Conservation (phyloP, 2,888 invertebrate genomes). For the Linnaemya vulpina region DNA sequence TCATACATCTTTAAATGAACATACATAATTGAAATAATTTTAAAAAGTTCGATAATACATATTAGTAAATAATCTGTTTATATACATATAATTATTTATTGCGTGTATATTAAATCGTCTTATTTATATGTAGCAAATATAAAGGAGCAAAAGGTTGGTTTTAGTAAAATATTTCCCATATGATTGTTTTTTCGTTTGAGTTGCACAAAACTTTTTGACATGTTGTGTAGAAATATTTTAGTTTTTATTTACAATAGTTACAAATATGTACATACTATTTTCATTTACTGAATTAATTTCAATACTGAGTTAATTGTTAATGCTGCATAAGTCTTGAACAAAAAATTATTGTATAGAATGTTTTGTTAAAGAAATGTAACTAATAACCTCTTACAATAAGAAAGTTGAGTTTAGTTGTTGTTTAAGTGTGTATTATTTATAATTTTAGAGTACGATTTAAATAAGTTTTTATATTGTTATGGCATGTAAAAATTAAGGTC, state of each 20-base stretch:
- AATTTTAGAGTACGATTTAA: background rate
- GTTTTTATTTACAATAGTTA: background rate
- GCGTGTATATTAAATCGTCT: background rate
- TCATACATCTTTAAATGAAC: background rate
- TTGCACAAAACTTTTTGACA: conserved; percentile 31
- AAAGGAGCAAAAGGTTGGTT: conserved; percentile 23
- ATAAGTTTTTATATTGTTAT: background rate
- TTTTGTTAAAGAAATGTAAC: background rate
- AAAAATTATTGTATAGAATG: background rate
- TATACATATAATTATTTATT: background rate
- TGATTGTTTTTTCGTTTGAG: background rate
- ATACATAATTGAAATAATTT: no score
- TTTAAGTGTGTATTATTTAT: background rate
- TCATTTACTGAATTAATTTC: no score
- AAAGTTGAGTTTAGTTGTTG: background rate
- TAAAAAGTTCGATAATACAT: background rate
- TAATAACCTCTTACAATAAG: no score
- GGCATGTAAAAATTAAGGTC: conserved; percentile 4
- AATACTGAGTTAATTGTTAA: background rate
- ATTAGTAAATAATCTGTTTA: background rate
- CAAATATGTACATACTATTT: background rate
- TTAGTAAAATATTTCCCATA: background rate
- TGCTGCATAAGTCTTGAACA: background rate
- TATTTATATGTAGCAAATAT: background rate
- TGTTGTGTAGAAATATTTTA: conserved; percentile 25